Evolutionary conservation across 2,113 vertebrate genomes (phyloP).

Genomic region (Noctilio leporinus): DNA sequence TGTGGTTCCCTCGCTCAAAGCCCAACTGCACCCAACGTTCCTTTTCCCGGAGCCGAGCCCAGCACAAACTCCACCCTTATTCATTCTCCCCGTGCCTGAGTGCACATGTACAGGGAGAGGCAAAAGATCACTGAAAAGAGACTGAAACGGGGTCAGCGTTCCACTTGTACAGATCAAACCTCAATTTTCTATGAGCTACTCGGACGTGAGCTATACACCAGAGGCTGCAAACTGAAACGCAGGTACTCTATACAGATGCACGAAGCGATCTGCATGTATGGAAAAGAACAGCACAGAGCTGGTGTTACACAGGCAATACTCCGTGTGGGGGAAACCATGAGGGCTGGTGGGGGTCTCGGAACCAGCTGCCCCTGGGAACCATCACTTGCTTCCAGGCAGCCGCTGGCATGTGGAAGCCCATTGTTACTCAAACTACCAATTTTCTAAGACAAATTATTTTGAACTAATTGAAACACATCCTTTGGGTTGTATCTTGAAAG

Average conservation of each 20-base stretch:
- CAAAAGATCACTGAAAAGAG: not conserved
- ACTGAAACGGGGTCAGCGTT: not conserved
- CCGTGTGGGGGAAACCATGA: not conserved
- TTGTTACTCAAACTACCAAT: not conserved
- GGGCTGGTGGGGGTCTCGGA: not conserved
- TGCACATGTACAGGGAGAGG: accelerated
- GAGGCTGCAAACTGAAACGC: not conserved
- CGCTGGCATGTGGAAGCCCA: not conserved
- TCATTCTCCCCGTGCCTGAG: not conserved
- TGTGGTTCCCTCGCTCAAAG: not conserved
- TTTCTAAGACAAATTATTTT: not conserved
- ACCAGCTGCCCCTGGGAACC: not conserved
- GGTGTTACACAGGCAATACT: not conserved
- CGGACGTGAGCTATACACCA: not conserved
- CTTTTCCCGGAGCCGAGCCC: not conserved
- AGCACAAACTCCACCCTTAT: not conserved
- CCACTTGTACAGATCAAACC: not conserved
- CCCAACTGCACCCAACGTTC: not conserved
- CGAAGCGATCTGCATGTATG: not conserved
- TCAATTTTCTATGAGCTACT: not conserved
- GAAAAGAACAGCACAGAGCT: not conserved
- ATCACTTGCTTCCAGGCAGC: not conserved
- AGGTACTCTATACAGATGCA: not conserved
- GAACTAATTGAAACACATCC: not conserved
- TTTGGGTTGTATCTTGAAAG: not conserved